Evolutionary conservation across 2,888 invertebrate species (phyloP).

Genomic region (Rhagium mordax): DNA sequence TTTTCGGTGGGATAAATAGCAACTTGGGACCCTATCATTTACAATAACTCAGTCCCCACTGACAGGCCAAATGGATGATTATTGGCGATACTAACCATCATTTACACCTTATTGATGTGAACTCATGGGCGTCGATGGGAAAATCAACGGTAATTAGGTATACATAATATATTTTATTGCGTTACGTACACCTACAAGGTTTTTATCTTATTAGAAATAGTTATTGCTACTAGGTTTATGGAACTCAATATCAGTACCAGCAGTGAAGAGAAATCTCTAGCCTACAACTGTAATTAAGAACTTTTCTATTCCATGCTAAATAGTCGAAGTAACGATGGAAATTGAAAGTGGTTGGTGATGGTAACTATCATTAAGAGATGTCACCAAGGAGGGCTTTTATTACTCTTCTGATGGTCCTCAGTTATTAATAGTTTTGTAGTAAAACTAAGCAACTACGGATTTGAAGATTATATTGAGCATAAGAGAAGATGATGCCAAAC

Average conservation of each 20-base stretch:
- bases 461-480: too few relatives aligned
- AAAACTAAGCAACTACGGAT: too few relatives aligned
- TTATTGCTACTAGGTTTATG: not conserved
- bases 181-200: not conserved
- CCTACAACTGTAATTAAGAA: too few relatives aligned
- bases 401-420: too few relatives aligned
- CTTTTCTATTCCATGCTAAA: too few relatives aligned
- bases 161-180: not conserved
- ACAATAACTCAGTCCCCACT: conserved; percentile 36
- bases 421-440: too few relatives aligned
- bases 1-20: conserved; percentile 40
- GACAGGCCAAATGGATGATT: conserved; percentile 31
- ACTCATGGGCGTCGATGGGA: conserved; percentile 5
- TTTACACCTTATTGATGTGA: conserved; percentile 34
- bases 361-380: too few relatives aligned
- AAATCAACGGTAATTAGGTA: not conserved
- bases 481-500: too few relatives aligned
- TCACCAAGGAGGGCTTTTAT: too few relatives aligned
- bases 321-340: too few relatives aligned
- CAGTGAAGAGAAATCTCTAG: too few relatives aligned
- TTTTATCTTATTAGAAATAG: not conserved
- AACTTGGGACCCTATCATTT: conserved; percentile 35
- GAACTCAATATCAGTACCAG: not conserved
- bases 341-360: too few relatives aligned
- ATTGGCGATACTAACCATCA: conserved; percentile 38